Evolutionary conservation across 2,797 vertebrate genomes (phyloP).

Genomic region (Pelodytes ibericus): DNA sequence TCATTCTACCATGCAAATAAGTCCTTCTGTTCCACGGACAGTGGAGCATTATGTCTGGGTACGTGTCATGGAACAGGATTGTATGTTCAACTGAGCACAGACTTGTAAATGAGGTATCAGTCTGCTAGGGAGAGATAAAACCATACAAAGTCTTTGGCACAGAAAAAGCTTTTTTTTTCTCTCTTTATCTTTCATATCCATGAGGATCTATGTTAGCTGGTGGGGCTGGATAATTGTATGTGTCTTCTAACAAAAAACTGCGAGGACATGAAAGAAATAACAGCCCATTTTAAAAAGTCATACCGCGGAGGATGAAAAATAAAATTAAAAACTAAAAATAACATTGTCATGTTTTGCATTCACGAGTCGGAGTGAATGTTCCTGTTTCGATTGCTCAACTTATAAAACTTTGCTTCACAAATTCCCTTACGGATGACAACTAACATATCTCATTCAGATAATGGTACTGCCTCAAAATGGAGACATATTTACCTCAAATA

Average conservation of each 20-base stretch:
- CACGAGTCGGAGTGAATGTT: not conserved
- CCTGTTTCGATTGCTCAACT: too few species aligned
- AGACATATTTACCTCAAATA: too few species aligned
- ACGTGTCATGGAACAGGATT: not conserved
- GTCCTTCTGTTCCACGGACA: not conserved
- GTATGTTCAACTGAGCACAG: slow-evolving; percentile 15
- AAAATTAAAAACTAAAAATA: not conserved
- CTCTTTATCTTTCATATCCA: slow-evolving; percentile 13
- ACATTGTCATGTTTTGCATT: not conserved
- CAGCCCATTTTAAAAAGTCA: not conserved
- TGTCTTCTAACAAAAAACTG: slow-evolving; percentile 6
- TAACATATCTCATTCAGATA: too few species aligned
- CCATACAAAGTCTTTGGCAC: slow-evolving; percentile 17
- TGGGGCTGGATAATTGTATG: not conserved
- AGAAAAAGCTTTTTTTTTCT: slow-evolving; percentile 1
- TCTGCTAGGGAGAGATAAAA: slow-evolving; percentile 26
- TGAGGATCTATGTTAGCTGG: slow-evolving; percentile 18
- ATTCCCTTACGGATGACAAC: too few species aligned
- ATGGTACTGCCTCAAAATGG: too few species aligned
- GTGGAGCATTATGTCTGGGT: not conserved
- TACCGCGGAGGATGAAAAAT: not conserved
- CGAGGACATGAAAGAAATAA: not conserved
- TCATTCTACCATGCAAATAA: slow-evolving; percentile 14
- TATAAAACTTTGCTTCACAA: not conserved
- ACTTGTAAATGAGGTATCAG: slow-evolving; percentile 12